Evolutionary conservation across 1,140 invertebrate species (phyloP).

Genomic region (Brachionus manjavacas): DNA sequence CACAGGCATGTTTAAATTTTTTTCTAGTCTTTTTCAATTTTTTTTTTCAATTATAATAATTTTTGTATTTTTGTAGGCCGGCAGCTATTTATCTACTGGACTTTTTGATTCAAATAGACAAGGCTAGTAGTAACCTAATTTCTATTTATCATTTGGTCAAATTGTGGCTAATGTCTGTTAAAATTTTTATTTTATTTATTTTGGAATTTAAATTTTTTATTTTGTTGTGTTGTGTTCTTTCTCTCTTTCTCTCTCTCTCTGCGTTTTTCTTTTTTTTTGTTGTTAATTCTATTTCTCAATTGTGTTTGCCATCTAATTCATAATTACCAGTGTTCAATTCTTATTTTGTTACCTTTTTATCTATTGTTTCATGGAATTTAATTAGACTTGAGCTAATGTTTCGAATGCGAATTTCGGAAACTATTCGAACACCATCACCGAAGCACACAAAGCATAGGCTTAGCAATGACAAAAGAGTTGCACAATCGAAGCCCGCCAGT

Average conservation of each 20-base stretch:
- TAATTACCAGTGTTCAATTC: background rate
- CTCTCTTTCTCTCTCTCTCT: background rate
- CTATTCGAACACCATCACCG: background rate
- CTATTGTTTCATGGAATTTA: background rate
- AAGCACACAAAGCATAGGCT: background rate
- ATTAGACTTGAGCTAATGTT: background rate
- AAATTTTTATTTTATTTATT: background rate
- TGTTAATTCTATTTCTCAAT: background rate
- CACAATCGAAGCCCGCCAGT: background rate
- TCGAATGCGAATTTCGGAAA: background rate
- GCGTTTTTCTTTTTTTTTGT: background rate
- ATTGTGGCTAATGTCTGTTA: background rate
- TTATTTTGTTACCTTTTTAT: background rate
- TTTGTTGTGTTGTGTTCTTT: background rate
- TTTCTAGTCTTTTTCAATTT: background rate
- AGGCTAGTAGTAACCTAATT: background rate
- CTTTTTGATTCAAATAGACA: background rate
- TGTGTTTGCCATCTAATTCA: background rate
- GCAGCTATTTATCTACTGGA: constrained; percentile 1
- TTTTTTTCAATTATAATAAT: background rate
- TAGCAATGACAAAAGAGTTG: background rate
- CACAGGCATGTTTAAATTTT: background rate
- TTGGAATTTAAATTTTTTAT: background rate
- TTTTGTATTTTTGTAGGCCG: background rate
- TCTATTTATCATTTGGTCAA: background rate